Evolutionary conservation across 2,797 vertebrate species (phyloP).

Genomic region (Decapterus maruadsi): DNA sequence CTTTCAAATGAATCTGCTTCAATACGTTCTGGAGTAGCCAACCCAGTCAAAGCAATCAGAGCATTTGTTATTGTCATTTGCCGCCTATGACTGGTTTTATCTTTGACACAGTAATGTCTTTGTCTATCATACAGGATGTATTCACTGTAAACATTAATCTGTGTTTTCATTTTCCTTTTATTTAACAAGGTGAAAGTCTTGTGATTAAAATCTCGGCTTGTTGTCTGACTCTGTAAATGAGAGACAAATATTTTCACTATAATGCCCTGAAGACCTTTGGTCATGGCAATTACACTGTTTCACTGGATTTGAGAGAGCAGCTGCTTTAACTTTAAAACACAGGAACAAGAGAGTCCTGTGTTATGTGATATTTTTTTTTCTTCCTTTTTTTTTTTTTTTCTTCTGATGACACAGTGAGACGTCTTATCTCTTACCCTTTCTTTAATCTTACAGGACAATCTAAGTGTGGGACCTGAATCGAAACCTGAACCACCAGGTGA

Average conservation of each 20-base stretch:
- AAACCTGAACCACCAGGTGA: conserved; percentile 79
- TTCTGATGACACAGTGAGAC: neutral
- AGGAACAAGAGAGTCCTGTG: neutral
- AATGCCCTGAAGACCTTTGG: neutral
- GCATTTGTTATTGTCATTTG: neutral
- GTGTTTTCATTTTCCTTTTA: neutral
- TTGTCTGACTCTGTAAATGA: neutral
- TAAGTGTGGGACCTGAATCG: conserved; percentile 72
- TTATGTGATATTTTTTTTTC: neutral
- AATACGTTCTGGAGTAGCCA: neutral
- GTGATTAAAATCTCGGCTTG: neutral
- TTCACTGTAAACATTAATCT: neutral
- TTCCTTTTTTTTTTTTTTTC: neutral
- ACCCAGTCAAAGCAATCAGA: neutral
- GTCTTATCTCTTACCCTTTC: neutral
- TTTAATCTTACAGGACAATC: conserved; percentile 79
- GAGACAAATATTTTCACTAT: neutral
- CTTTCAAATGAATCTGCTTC: neutral
- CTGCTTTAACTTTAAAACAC: neutral
- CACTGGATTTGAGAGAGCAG: no score
- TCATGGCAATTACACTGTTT: neutral
- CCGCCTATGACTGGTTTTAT: conserved; percentile 2
- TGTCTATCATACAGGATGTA: neutral
- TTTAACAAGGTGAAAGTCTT: neutral
- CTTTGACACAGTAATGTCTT: neutral